phyloP scores from a whole-genome alignment of 2,797 vertebrate genomes.

The Florisuga fusca region DNA sequence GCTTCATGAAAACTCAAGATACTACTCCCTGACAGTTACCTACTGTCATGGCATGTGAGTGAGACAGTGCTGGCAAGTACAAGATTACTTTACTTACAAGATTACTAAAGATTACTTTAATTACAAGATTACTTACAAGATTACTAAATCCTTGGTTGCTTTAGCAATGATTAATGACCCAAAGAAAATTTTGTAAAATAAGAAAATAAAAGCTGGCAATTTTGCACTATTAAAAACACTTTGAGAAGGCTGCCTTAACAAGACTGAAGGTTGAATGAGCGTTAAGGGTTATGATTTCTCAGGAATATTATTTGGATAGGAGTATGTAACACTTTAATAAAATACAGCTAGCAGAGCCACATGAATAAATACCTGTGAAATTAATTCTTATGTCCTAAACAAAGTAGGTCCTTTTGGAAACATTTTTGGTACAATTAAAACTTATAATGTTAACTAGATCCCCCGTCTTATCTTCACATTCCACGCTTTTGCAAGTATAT shows the following conservation, averaged over 20 bases:
- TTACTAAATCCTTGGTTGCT: not conserved
- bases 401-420: not conserved
- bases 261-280: not conserved
- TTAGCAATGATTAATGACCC: not conserved
- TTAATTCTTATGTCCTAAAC: not conserved
- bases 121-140: not conserved
- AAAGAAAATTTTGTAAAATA: not conserved
- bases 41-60: too few species aligned
- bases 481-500: too few species aligned
- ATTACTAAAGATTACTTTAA: not conserved
- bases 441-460: not conserved
- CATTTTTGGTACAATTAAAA: not conserved
- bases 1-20: accelerated
- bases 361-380: not conserved
- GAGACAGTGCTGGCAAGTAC: not conserved
- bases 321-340: not conserved
- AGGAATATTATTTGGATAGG: not conserved
- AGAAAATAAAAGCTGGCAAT: not conserved
- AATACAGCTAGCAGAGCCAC: not conserved
- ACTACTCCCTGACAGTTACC: too few species aligned
- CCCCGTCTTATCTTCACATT: too few species aligned
- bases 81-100: not conserved
- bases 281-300: not conserved
- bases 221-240: not conserved
- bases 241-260: not conserved